Conservation (phyloP, 2,797 vertebrate genomes). For the Gephyroberyx darwinii region DNA sequence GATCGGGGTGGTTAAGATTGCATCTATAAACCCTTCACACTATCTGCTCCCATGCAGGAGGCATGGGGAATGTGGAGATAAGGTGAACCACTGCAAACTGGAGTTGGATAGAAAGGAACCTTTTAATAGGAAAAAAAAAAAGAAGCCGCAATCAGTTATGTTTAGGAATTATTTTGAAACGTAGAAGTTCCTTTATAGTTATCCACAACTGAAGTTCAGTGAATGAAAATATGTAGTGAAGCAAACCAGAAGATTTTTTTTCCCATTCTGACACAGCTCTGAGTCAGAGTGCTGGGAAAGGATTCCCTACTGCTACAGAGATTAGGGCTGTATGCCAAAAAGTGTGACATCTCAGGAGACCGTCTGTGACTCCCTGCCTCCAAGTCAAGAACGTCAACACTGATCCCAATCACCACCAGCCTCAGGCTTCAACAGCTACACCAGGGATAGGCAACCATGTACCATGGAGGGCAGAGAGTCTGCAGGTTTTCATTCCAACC, state of each 20-base stretch:
- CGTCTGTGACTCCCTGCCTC: slow-evolving; percentile 55
- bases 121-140: too few relatives aligned
- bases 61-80: slow-evolving; percentile 6
- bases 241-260: slow-evolving; percentile 3
- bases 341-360: slow-evolving; percentile 60
- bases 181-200: background rate
- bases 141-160: too few relatives aligned
- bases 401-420: slow-evolving; percentile 41
- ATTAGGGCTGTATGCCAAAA: slow-evolving; percentile 53
- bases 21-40: too few relatives aligned
- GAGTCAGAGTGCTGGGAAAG: slow-evolving; percentile 57
- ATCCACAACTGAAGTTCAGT: background rate
- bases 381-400: slow-evolving; percentile 37
- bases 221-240: background rate
- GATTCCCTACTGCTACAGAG: slow-evolving; percentile 37
- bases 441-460: too few relatives aligned
- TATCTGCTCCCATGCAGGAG: background rate
- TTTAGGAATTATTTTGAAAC: background rate
- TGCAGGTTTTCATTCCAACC: too few relatives aligned
- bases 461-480: too few relatives aligned
- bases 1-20: too few relatives aligned
- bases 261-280: slow-evolving; percentile 14
- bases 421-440: slow-evolving; percentile 16
- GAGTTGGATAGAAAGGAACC: background rate
- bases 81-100: background rate